Percentiles rank a stretch among this genome's conserved stretches.
phyloP scores from a whole-genome alignment of 1,140 invertebrate species.

The Cyphomyrmex costatus region DNA sequence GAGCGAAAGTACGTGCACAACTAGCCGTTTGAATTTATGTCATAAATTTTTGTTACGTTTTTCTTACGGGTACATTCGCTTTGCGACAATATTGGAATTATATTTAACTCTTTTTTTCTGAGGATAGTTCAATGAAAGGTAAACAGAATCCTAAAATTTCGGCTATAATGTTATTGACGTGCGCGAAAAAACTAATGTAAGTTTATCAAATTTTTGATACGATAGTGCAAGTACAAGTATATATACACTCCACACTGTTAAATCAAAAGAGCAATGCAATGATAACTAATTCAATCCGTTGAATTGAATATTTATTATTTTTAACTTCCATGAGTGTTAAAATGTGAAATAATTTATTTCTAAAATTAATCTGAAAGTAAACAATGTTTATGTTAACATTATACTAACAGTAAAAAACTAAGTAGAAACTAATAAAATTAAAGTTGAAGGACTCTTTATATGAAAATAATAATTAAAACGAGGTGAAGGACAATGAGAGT shows the following conservation, averaged over 20 bases:
- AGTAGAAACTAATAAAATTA: too few relatives aligned
- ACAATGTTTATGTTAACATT: too few relatives aligned
- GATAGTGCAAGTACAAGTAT: not conserved
- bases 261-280: not conserved
- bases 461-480: too few relatives aligned
- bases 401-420: too few relatives aligned
- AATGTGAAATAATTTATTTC: too few relatives aligned
- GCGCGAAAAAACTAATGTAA: not conserved
- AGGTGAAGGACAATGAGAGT: too few relatives aligned
- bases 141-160: conserved; percentile 1
- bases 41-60: conserved; percentile 38
- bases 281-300: too few relatives aligned
- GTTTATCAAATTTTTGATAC: conserved; percentile 11
- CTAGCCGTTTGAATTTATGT: conserved; percentile 21
- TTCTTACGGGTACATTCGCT: not conserved
- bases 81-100: conserved; percentile 32
- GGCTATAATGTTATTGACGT: not conserved
- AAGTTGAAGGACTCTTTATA: too few relatives aligned
- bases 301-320: too few relatives aligned
- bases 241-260: not conserved
- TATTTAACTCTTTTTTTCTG: not conserved
- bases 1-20: conserved; percentile 6
- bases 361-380: too few relatives aligned
- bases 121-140: not conserved
- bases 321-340: too few relatives aligned